phyloP scores from a whole-genome alignment of 2,113 vertebrate genomes.

The Poecile atricapillus region DNA sequence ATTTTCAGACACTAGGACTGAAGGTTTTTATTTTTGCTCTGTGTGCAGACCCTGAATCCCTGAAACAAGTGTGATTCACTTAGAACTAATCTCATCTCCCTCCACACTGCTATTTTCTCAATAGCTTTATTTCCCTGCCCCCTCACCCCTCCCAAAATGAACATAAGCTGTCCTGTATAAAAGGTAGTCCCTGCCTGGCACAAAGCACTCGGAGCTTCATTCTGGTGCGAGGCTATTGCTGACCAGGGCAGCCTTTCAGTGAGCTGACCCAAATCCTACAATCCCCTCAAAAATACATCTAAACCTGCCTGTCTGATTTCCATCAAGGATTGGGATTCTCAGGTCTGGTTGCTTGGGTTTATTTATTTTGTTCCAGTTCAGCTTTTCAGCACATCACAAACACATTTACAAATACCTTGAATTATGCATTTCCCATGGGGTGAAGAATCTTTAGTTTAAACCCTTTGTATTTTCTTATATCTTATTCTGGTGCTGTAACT shows the following conservation, averaged over 20 bases:
- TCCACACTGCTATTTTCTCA: neutral
- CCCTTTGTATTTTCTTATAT: conserved; percentile 6
- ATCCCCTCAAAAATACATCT: neutral
- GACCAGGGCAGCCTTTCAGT: neutral
- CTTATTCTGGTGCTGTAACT: neutral
- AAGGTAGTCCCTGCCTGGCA: neutral
- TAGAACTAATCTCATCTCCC: neutral
- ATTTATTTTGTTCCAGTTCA: conserved; percentile 50
- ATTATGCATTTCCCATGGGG: conserved; percentile 44
- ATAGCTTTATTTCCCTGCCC: neutral
- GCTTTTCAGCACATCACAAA: conserved; percentile 45
- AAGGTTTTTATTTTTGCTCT: neutral
- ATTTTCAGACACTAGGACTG: neutral
- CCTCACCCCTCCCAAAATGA: neutral
- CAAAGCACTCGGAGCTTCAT: neutral
- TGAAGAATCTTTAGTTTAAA: conserved; percentile 31
- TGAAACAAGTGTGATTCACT: neutral
- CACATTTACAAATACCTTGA: conserved; percentile 50
- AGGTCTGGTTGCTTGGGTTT: neutral
- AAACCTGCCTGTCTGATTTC: neutral
- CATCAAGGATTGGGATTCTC: conserved; percentile 26
- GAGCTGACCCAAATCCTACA: neutral
- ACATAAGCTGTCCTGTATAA: neutral
- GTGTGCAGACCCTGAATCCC: neutral
- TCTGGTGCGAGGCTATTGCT: neutral